Conservation (phyloP, 53 echinoderm and acorn worm genomes). For the Glandiceps talaboti region DNA sequence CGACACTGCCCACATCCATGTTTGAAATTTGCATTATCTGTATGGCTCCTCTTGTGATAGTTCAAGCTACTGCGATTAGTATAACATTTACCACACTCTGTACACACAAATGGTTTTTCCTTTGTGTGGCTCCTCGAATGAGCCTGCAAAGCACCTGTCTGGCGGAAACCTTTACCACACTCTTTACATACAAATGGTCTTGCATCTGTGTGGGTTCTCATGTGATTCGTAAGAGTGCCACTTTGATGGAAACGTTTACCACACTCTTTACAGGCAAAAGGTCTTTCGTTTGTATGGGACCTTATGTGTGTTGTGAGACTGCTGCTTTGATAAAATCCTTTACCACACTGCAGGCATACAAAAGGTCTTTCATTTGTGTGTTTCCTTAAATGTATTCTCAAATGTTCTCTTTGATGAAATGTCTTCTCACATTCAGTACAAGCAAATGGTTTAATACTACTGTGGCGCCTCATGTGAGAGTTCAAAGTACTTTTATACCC, state of each 20-base stretch:
- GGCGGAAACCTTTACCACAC: conserved; percentile 67
- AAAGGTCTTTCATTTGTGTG: conserved; percentile 73
- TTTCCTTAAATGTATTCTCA: conserved; percentile 97
- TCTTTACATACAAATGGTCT: conserved; percentile 72
- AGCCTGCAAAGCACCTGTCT: not conserved
- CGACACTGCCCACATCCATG: conserved; percentile 77
- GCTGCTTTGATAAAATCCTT: conserved; percentile 67
- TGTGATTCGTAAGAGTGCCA: conserved; percentile 69
- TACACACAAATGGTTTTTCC: conserved; percentile 92
- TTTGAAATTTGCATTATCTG: conserved; percentile 68
- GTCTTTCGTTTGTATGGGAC: conserved; percentile 54
- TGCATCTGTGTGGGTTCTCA: conserved; percentile 72
- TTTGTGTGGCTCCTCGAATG: conserved; percentile 13
- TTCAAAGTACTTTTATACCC: conserved; percentile 94
- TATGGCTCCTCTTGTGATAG: conserved; percentile 92
- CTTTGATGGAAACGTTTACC: conserved; percentile 66
- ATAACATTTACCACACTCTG: conserved; percentile 81
- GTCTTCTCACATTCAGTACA: conserved; percentile 87
- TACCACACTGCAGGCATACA: conserved; percentile 81
- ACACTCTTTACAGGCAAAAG: conserved; percentile 72
- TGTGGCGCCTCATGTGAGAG: conserved; percentile 93
- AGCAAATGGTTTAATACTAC: conserved; percentile 67
- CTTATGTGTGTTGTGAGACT: conserved; percentile 90
- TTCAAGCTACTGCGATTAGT: conserved; percentile 95
- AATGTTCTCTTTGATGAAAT: conserved; percentile 83